These are phyloP conservation scores for Drosophila neonasuta DNA, from an alignment of 2,888 invertebrate genomes.

Conservation along the genomic window DNA sequence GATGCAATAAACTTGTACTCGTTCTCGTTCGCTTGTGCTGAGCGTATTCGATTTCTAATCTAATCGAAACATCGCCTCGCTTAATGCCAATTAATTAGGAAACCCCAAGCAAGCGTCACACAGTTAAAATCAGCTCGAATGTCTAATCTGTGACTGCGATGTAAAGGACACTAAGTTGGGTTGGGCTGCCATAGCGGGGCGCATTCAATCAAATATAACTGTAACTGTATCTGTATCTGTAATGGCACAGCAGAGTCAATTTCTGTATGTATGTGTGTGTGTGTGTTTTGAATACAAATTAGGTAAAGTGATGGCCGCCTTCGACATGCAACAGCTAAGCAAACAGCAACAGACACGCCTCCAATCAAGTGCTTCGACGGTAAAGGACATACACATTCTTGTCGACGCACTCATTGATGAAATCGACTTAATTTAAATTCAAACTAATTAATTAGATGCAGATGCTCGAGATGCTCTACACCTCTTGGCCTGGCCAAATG, in stretches of 20 bases:
- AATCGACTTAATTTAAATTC: conserved; percentile 75
- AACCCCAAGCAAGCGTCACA: conserved; percentile 49
- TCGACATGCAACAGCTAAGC: conserved; percentile 42
- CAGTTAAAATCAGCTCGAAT: conserved; percentile 46
- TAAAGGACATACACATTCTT: conserved; percentile 38
- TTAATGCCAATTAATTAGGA: conserved; percentile 50
- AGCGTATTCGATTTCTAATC: conserved; percentile 38
- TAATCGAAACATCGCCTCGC: conserved; percentile 24
- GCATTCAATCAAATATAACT: conserved; percentile 73
- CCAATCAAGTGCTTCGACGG: conserved; percentile 52
- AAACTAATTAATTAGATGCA: conserved; percentile 78
- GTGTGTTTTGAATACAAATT: conserved; percentile 72
- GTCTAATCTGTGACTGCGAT: conserved; percentile 38
- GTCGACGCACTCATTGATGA: conserved; percentile 60
- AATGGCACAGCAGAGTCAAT: conserved; percentile 40
- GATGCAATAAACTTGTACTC: conserved; percentile 12
- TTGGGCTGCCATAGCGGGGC: conserved; percentile 25
- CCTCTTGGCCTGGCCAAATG: conserved; percentile 5
- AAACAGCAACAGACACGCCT: conserved; percentile 60
- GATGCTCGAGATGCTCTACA: conserved; percentile 7
- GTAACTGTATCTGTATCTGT: conserved; percentile 41
- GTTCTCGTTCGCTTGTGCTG: background rate
- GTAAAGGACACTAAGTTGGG: background rate
- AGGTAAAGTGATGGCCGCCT: conserved; percentile 66
- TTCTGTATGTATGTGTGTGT: conserved; percentile 17